These are phyloP conservation scores for Lepus timidus DNA, from an alignment of 2,113 vertebrate genomes.

Conservation along the genomic window DNA sequence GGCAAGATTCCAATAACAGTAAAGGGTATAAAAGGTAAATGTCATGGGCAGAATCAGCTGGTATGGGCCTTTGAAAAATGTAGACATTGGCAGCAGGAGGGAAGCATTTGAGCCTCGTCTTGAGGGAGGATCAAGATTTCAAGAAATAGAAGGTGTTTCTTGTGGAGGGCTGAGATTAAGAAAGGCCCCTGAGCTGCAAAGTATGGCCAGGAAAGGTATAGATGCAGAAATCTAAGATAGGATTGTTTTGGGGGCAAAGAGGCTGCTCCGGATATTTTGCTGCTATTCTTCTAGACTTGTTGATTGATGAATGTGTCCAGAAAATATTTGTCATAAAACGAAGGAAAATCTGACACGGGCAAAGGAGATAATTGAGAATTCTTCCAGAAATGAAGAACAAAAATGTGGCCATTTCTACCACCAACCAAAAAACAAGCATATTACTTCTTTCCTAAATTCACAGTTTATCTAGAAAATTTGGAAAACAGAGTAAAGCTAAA, in stretches of 20 bases:
- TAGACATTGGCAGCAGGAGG: not conserved
- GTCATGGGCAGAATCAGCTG: not conserved
- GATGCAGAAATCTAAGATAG: not conserved
- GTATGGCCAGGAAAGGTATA: not conserved
- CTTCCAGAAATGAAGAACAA: not conserved
- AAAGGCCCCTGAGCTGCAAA: not conserved
- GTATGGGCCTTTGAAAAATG: not conserved
- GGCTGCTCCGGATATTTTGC: not conserved
- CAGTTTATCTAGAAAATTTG: not conserved
- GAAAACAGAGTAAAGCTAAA: conserved; percentile 6
- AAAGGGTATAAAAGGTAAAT: not conserved
- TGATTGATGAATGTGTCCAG: not conserved
- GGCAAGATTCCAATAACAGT: not conserved
- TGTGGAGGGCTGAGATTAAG: not conserved
- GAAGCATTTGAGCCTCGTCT: not conserved
- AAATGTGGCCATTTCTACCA: not conserved
- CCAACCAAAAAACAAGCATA: not conserved
- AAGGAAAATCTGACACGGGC: not conserved
- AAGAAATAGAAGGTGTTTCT: not conserved
- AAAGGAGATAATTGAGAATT: not conserved
- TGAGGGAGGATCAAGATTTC: not conserved
- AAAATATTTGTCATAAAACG: not conserved
- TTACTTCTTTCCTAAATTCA: not conserved
- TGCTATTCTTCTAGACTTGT: not conserved
- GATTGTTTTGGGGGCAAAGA: not conserved